Percentiles rank a stretch among this genome's conserved stretches.
These are phyloP conservation scores for Onthophagus taurus DNA, from an alignment of 1,140 invertebrate genomes.

Conservation along the genomic window DNA sequence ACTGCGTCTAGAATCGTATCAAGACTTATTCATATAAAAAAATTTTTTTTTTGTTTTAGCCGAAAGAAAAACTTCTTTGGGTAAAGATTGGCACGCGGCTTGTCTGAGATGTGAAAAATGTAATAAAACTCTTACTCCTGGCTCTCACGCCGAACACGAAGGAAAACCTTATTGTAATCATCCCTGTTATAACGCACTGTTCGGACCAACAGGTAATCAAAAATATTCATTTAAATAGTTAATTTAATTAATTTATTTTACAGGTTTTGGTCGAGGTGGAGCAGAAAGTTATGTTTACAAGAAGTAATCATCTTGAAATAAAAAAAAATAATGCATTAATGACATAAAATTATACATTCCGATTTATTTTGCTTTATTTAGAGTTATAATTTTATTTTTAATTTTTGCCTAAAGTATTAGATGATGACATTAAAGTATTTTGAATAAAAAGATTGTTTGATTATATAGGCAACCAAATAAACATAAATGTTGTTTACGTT, in stretches of 20 bases:
- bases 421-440: too few relatives aligned
- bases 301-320: constrained; percentile 32
- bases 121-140: constrained; percentile 64
- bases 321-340: too few relatives aligned
- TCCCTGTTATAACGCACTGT: constrained; percentile 65
- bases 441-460: too few relatives aligned
- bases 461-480: too few relatives aligned
- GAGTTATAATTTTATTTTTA: too few relatives aligned
- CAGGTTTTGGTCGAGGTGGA: constrained; percentile 39
- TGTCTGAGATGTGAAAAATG: constrained; percentile 71
- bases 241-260: constrained; percentile 6
- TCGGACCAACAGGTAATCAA: constrained; percentile 55
- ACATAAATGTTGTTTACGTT: too few relatives aligned
- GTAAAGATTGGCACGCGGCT: constrained; percentile 69
- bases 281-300: constrained; percentile 57
- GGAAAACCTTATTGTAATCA: constrained; percentile 70
- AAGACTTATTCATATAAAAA: neutral
- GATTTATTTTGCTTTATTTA: too few relatives aligned
- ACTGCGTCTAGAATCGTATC: too few relatives aligned
- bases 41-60: constrained; percentile 44
- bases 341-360: too few relatives aligned
- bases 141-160: constrained; percentile 63
- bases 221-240: neutral
- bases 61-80: constrained; percentile 65
- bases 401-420: too few relatives aligned